phyloP scores from a whole-genome alignment of 2,888 invertebrate genomes.

The Phengaris alcon region DNA sequence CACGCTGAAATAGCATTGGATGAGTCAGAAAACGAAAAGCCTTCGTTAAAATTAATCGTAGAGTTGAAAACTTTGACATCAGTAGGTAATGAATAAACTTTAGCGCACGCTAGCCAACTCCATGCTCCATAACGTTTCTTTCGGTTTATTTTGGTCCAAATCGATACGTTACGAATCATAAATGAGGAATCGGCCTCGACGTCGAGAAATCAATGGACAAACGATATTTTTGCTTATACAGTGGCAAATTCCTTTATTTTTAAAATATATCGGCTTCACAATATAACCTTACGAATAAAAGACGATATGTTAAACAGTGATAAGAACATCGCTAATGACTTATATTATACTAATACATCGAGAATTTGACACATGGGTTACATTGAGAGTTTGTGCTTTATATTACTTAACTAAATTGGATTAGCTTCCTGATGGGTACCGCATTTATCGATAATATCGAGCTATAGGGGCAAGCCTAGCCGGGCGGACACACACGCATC shows the following conservation, averaged over 20 bases:
- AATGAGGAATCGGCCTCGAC: constrained; percentile 65
- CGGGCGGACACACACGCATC: constrained; percentile 70
- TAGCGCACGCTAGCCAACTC: constrained; percentile 69
- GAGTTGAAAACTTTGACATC: constrained; percentile 42
- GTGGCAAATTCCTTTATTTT: constrained; percentile 78
- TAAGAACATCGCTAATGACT: constrained; percentile 73
- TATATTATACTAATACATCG: constrained; percentile 59
- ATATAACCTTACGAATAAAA: constrained; percentile 74
- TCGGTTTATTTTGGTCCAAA: constrained; percentile 73
- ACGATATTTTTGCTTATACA: constrained; percentile 76
- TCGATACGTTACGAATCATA: constrained; percentile 68
- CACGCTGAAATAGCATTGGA: constrained; percentile 70
- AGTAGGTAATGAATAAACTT: constrained; percentile 49
- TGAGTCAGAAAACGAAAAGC: constrained; percentile 72
- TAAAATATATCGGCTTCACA: constrained; percentile 79
- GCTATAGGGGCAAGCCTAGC: constrained; percentile 78
- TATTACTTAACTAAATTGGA: constrained; percentile 56
- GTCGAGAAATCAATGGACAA: constrained; percentile 68
- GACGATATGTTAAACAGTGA: constrained; percentile 78
- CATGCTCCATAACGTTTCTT: constrained; percentile 74
- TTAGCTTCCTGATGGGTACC: constrained; percentile 77
- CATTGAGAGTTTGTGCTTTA: constrained; percentile 47
- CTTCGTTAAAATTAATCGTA: constrained; percentile 55
- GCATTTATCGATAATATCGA: constrained; percentile 62
- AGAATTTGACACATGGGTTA: constrained; percentile 73